These are phyloP conservation scores for Pseudochaenichthys georgianus DNA, from an alignment of 2,797 vertebrate species.

Conservation along the genomic window DNA sequence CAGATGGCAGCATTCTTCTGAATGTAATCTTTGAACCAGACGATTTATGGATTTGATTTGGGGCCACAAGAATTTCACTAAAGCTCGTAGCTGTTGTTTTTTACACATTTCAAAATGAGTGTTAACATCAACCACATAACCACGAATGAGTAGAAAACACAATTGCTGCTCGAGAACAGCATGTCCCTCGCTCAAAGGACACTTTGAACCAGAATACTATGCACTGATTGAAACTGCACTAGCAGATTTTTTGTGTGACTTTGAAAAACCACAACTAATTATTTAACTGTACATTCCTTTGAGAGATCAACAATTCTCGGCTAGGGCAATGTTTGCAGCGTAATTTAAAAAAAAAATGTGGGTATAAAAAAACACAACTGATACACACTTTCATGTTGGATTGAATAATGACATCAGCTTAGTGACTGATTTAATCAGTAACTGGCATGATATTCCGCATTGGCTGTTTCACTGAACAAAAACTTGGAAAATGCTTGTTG, in stretches of 20 bases:
- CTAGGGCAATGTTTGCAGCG: neutral
- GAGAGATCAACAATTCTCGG: neutral
- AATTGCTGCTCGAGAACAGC: conserved; percentile 37
- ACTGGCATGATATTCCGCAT: conserved; percentile 11
- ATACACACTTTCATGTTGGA: conserved; percentile 1
- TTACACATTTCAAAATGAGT: conserved; percentile 19
- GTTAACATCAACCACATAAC: conserved; percentile 10
- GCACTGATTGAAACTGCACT: conserved; percentile 1
- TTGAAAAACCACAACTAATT: conserved; percentile 13
- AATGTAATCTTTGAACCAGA: neutral
- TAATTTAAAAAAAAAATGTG: neutral
- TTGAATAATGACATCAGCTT: neutral
- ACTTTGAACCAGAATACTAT: conserved; percentile 13
- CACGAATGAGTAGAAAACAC: conserved; percentile 12
- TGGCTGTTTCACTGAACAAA: neutral
- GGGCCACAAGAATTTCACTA: neutral
- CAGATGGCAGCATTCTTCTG: conserved; percentile 73
- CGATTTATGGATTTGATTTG: conserved; percentile 34
- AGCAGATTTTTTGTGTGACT: neutral
- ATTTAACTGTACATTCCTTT: neutral
- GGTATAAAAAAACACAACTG: conserved; percentile 8
- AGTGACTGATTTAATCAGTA: conserved; percentile 34
- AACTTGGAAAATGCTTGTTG: conserved; percentile 10
- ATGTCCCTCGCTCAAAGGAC: conserved; percentile 47
- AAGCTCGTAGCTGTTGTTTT: conserved; percentile 1